Evolutionary conservation across 2,888 invertebrate species (phyloP), one percentile per base, ranked within the genome.

Genomic region (Rhamnusium bicolor): DNA sequence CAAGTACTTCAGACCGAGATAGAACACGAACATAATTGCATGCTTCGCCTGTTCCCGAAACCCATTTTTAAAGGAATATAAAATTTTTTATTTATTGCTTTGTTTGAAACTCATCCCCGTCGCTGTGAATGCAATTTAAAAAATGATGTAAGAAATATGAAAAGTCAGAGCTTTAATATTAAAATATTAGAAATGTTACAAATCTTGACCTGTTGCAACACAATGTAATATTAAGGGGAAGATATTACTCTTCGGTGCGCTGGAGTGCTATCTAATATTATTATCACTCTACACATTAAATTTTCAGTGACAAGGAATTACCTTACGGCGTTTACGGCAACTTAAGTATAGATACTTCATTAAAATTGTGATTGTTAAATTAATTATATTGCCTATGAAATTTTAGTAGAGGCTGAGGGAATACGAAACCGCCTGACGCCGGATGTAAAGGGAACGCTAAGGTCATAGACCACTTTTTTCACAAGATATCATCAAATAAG

Each of bases 11-110:
- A 69, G 73, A 71, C 69, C 75, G 78, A 82, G 81, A 81, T 80
- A 80, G 77, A 76, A 79, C 80, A 81, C 76, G 81, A 80, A 82
- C 80, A 79, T 81, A 83, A 83, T 83, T 83, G 80, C 81, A 81
- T 79, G 79, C 79, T 78, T 75, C 69, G 74, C 67, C 78, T 73
- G 70, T 75, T 71, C 78, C 78, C 76, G 70, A 73, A 79, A 73
- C 76, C 76, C 76, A 73, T 77, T 80, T 77, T 79, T 74, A 71
- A 73, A 74, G 74, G 77, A 78, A 77, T 75, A 79, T 77, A 80
- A 78, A 73, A 80, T 80, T 80, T n/a, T 72, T 77, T 79, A 80
- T 81, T 80, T 78, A 80, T 80, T 76, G 77, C 76, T 75, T 69
- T 74, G 63, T 78, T 76, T 73, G 65, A 73, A 65, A 61, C 73